A percentile compares a stretch with the other conserved stretches of the same genome.
These are phyloP conservation scores for Rhinoraja longicauda DNA, from an alignment of 2,797 vertebrate genomes.

Conservation along the genomic window DNA sequence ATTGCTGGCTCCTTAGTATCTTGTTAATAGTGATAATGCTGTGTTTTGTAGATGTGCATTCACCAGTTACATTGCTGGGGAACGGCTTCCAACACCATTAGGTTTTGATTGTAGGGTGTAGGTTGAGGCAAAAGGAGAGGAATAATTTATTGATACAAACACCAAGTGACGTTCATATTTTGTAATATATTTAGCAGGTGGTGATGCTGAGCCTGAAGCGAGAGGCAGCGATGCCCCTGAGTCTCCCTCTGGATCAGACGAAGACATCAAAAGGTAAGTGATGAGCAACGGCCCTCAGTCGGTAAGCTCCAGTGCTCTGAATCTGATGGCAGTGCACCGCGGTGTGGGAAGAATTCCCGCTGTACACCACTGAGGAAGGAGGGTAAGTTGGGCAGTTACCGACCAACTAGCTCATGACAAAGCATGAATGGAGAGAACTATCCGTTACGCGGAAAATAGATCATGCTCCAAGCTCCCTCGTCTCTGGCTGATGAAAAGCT, in stretches of 20 bases:
- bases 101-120: not conserved
- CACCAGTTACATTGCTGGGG: not conserved
- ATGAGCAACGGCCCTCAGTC: not conserved
- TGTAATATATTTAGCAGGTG: not conserved
- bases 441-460: not conserved
- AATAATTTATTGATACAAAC: not conserved
- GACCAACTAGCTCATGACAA: not conserved
- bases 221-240: not conserved
- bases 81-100: not conserved
- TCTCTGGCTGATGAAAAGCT: not conserved
- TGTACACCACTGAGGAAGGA: not conserved
- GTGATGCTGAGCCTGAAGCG: not conserved
- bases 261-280: slow-evolving; percentile 13
- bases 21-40: not conserved
- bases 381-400: not conserved
- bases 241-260: not conserved
- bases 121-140: not conserved
- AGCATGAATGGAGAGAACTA: not conserved
- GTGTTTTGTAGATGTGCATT: not conserved
- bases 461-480: not conserved
- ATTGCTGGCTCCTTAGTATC: not conserved
- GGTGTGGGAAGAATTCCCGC: not conserved
- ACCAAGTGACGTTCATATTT: not conserved
- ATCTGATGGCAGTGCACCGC: too few species aligned
- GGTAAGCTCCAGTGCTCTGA: not conserved